Percentiles rank a stretch among this genome's conserved stretches.
phyloP scores from a whole-genome alignment of 2,113 vertebrate species.

The Gadus macrocephalus region DNA sequence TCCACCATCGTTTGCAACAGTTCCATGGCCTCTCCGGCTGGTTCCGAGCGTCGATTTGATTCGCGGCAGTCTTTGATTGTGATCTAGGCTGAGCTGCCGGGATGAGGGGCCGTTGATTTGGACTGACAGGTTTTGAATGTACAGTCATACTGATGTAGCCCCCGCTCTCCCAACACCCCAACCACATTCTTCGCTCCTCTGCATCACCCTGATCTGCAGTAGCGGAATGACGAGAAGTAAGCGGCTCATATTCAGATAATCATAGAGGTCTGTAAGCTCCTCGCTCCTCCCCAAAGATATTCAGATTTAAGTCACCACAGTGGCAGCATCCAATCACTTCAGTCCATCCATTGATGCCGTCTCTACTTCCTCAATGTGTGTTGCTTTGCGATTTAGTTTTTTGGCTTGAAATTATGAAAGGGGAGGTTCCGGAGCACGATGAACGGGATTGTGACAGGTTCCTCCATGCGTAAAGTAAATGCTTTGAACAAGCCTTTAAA shows the following conservation, averaged over 20 bases:
- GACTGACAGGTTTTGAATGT: slow-evolving; percentile 80
- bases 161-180: slow-evolving; percentile 39
- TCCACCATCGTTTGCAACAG: too few relatives aligned
- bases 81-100: slow-evolving; percentile 76
- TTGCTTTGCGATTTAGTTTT: not conserved
- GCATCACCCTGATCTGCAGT: slow-evolving; percentile 5
- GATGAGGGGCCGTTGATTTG: slow-evolving; percentile 71
- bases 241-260: slow-evolving; percentile 55
- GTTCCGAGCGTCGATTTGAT: too few relatives aligned
- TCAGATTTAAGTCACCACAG: not conserved
- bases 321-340: slow-evolving; percentile 14
- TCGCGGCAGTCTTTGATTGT: slow-evolving; percentile 27
- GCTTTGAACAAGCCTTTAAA: slow-evolving; percentile 21
- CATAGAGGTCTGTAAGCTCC: slow-evolving; percentile 15
- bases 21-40: too few relatives aligned
- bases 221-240: slow-evolving; percentile 46
- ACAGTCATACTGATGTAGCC: slow-evolving; percentile 69
- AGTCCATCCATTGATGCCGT: not conserved
- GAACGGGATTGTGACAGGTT: slow-evolving; percentile 10
- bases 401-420: too few relatives aligned
- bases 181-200: not conserved
- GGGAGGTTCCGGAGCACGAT: not conserved
- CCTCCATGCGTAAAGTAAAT: not conserved
- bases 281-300: not conserved
- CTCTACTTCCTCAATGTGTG: too few relatives aligned